Evolutionary conservation across 2,888 invertebrate species (phyloP).

Genomic region (Ashinkailepas kermadecensis): DNA sequence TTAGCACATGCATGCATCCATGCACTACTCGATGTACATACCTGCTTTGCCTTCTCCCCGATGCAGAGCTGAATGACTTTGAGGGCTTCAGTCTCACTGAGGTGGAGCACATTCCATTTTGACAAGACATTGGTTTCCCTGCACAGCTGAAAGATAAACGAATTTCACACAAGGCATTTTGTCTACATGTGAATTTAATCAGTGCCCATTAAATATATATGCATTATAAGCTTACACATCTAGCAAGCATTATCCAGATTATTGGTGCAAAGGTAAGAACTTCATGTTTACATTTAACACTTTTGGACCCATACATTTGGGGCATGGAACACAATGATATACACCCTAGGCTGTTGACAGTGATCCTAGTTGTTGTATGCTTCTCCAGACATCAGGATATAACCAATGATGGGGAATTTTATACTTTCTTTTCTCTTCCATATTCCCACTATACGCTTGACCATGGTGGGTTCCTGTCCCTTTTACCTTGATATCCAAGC

Average conservation of each 20-base stretch:
- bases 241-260: not conserved
- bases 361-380: too few species aligned
- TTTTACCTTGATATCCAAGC: too few species aligned
- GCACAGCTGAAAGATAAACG: not conserved
- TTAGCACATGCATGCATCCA: too few species aligned
- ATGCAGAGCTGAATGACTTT: not conserved
- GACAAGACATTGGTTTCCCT: not conserved
- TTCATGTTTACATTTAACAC: not conserved
- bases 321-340: not conserved
- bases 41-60: not conserved
- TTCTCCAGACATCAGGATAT: too few species aligned
- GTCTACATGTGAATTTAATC: not conserved
- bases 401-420: too few species aligned
- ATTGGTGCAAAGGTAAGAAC: not conserved
- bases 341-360: too few species aligned
- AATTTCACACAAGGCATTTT: not conserved
- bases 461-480: too few species aligned
- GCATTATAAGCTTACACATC: too few species aligned
- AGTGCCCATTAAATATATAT: too few species aligned
- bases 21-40: not conserved
- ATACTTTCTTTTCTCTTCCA: too few species aligned
- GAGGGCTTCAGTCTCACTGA: not conserved
- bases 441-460: too few species aligned
- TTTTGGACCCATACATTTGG: not conserved
- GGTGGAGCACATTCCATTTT: not conserved